Percentiles rank a stretch among this genome's conserved stretches.
Evolutionary conservation across 1,140 invertebrate genomes (phyloP).

Genomic region (Drosophila sturtevanti): DNA sequence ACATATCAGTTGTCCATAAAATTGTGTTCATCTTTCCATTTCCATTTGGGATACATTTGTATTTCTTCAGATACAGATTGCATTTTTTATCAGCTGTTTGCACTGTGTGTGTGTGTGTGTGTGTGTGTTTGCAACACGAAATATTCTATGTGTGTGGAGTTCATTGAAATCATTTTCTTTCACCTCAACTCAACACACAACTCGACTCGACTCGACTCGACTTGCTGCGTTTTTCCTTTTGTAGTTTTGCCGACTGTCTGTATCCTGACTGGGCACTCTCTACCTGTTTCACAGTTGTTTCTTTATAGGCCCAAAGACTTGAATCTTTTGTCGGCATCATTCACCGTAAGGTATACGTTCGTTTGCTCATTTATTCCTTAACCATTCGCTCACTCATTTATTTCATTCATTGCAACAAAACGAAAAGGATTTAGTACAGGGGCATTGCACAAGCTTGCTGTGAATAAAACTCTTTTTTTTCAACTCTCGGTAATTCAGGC

Average conservation of each 20-base stretch:
- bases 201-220: conserved; percentile 34
- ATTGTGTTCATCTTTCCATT: conserved; percentile 16
- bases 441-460: conserved; percentile 1
- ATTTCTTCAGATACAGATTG: conserved; percentile 53
- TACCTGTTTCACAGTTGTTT: conserved; percentile 78
- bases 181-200: conserved; percentile 40
- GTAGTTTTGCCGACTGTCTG: conserved; percentile 70
- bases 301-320: conserved; percentile 56
- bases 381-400: conserved; percentile 64
- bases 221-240: conserved; percentile 51
- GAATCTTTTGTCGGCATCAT: conserved; percentile 71
- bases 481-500: conserved; percentile 34
- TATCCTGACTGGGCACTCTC: conserved; percentile 24
- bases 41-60: conserved; percentile 24
- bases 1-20: conserved; percentile 43
- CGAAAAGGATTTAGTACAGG: conserved; percentile 37
- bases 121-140: conserved; percentile 57
- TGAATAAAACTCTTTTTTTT: too few species aligned
- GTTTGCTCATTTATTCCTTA: background rate
- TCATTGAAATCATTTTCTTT: conserved; percentile 73
- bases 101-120: conserved; percentile 54
- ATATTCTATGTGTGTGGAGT: conserved; percentile 60
- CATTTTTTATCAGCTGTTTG: conserved; percentile 75
- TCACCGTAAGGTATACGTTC: conserved; percentile 21
- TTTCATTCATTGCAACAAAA: conserved; percentile 65